Evolutionary conservation across 1,140 invertebrate genomes (phyloP), one percentile per base, ranked within the genome.

Genomic region (Anoplolepis gracilipes): DNA sequence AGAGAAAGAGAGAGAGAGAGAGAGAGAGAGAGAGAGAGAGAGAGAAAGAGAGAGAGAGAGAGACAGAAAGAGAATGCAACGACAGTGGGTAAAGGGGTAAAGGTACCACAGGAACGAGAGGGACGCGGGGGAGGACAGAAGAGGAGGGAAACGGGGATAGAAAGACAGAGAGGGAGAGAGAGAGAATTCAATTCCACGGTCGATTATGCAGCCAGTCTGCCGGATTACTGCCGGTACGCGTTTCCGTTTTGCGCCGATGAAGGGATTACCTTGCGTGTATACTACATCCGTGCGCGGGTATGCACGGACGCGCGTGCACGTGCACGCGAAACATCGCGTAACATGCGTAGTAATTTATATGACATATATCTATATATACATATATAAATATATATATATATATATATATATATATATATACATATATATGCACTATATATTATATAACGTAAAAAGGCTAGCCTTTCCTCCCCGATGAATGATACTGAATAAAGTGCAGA

Each of bases 141-240:
- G 75, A 28, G 10, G 28, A 28, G 64, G 53, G 57, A n/a, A 78
- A 59, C 55, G 81, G 84, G 65, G 84, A 33, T 57, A 69, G 39
- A 84, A 85, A 72, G 87, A 92, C 87, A 89, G 92, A 89, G 92
- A 92, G 91, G 16, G 46, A 88, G 92, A 92, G 90, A 92, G 90
- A 91, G 88, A 91, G 92, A 92, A 93, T 93, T 92, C 92, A 93
- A 93, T 93, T 92, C 93, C 90, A 91, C 90, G 90, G 84, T 91
- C 90, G 87, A 91, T 91, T 91, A 90, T 91, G 87, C 89, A 90
- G 85, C 86, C 89, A 90, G 89, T 86, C 89, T 90, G 89, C 84
- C 89, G 89, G 89, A 90, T 90, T 90, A 90, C 89, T 90, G 85
- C 89, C 89, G 89, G 88, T 90, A 90, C 89, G 85, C 89, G 89